Conservation (phyloP, 1,140 invertebrate species). For the Drosophila micromelanica region DNA sequence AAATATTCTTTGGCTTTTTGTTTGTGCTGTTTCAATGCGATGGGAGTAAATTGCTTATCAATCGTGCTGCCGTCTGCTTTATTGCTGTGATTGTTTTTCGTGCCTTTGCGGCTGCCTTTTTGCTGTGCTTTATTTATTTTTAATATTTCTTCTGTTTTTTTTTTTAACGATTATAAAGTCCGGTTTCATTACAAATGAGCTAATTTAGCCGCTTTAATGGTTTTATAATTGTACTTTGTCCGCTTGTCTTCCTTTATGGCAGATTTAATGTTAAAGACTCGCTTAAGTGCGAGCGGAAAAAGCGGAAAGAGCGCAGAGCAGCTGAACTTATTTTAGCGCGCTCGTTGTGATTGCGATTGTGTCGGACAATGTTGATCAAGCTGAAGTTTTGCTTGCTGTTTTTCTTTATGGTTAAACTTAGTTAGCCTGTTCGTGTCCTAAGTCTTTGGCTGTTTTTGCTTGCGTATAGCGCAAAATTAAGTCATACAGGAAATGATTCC, state of each 20-base stretch:
- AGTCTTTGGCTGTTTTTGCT: slow-evolving; percentile 32
- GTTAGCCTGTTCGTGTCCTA: slow-evolving; percentile 39
- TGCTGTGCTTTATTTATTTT: slow-evolving; percentile 14
- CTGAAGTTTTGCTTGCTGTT: slow-evolving; percentile 20
- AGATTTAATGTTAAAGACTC: slow-evolving; percentile 20
- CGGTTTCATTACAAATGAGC: slow-evolving; percentile 75
- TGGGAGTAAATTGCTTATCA: slow-evolving; percentile 41
- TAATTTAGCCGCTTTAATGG: slow-evolving; percentile 74
- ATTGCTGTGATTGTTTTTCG: slow-evolving; percentile 18
- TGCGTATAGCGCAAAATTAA: slow-evolving; percentile 36
- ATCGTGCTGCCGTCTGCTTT: slow-evolving; percentile 30
- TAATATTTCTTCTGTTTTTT: slow-evolving; percentile 16
- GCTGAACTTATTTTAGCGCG: slow-evolving; percentile 8
- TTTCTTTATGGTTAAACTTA: slow-evolving; percentile 1
- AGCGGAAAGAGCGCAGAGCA: slow-evolving; percentile 4
- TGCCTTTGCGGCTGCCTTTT: background rate
- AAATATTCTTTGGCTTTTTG: slow-evolving; percentile 6
- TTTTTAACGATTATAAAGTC: slow-evolving; percentile 70
- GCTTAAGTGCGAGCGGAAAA: slow-evolving; percentile 7
- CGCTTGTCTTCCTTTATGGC: slow-evolving; percentile 46
- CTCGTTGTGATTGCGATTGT: slow-evolving; percentile 15
- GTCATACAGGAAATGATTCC: slow-evolving; percentile 41
- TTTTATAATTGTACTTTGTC: slow-evolving; percentile 70
- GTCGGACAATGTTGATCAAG: slow-evolving; percentile 2
- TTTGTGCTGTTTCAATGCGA: slow-evolving; percentile 5